Base-by-base conservation (phyloP, 2,113 vertebrate species). In the Calyptomena viridis region DNA sequence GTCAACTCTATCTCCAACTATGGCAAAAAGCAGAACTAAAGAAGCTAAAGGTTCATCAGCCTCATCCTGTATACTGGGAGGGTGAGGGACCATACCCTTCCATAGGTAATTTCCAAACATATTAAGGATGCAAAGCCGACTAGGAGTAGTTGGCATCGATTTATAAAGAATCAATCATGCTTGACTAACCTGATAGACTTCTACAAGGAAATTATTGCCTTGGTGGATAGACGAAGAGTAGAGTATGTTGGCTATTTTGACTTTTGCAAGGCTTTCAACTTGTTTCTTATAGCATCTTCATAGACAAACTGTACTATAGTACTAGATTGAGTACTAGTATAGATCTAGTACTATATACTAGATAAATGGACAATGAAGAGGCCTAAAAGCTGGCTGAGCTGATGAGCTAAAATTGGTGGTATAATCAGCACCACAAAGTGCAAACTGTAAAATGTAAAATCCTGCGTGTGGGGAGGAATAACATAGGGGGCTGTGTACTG, bases 401-500 rank as follows among this genome's bases (percentile, higher is more conserved):
- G 16, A 25, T 35, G 37, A 67, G 16, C 7, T 47, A 27, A 9
- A 50, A 62, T 39, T 39, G 62, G 6, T 10, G 22, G 21, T 40
- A 12, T 23, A 15, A 35, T 37, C 7, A 58, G 8, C 8, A 63
- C 6, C 31, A 20, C 37, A 44, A 68, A 37, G n/a, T 42, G 46
- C 12, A 62, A 52, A 12, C 4, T 50, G 60, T 2, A 10, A 74
- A 78, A 59, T n/a, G 3, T 31, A 9, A 71, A 33, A 35, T 35
- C 31, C 46, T 66, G 12, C 2, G 4, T 10, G 4, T 39, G 17
- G 8, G 4, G 2, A 64, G 18, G 8, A 58, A n/a, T 68, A 55
- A 50, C 23, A 28, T 1, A 5, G 50, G 16, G 22, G 55, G 9
- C 6, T 25, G 13, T 4, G 18, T 1, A 1, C 8, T 37, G 28